Evolutionary conservation across 2,888 invertebrate genomes (phyloP).

Genomic region (Corythucha ciliata): DNA sequence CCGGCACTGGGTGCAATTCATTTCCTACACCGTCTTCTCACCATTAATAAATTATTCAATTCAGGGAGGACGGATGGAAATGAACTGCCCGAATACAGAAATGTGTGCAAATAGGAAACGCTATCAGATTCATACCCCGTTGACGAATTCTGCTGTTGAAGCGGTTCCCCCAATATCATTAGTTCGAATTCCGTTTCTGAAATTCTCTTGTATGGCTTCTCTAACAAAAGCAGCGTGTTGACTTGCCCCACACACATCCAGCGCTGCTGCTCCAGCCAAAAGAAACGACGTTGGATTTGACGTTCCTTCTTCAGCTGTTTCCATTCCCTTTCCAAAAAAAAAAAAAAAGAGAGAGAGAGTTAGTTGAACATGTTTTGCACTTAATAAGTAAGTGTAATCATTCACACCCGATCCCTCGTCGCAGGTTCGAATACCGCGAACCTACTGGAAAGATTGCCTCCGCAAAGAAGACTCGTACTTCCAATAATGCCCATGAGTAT

Average conservation of each 20-base stretch:
- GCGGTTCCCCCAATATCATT: constrained; percentile 18
- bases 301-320: constrained; percentile 3
- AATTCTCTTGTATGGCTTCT: constrained; percentile 13
- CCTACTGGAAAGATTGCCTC: constrained; percentile 12
- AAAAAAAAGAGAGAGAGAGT: no score
- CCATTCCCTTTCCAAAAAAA: constrained; percentile 10
- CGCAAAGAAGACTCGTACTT: not conserved
- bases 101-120: no score
- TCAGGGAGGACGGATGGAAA: no score
- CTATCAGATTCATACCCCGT: no score
- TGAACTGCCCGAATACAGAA: no score
- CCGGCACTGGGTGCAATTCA: no score
- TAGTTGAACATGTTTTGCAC: no score
- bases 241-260: not conserved
- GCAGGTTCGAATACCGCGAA: constrained; percentile 15
- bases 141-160: constrained; percentile 12
- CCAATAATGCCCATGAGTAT: constrained; percentile 13
- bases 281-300: constrained; percentile 21
- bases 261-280: constrained; percentile 12
- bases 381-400: not conserved
- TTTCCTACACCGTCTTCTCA: no score
- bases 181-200: constrained; percentile 11
- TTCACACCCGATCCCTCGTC: constrained; percentile 10
- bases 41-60: no score
- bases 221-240: not conserved